Conservation (phyloP, 2,797 vertebrate genomes). For the Thalassophryne amazonica region DNA sequence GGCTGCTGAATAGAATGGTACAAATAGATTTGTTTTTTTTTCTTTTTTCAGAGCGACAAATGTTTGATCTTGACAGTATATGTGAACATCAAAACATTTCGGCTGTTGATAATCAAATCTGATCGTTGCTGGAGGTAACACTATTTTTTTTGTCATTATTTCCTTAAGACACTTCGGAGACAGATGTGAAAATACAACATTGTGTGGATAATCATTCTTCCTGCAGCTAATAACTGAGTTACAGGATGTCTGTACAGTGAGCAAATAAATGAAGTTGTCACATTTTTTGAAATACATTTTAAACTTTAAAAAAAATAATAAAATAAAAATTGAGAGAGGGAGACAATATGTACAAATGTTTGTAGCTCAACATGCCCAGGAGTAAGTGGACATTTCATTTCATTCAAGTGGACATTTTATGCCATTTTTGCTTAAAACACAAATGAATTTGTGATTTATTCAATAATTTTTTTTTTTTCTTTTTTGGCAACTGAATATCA, state of each 20-base stretch:
- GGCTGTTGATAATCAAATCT: constrained; percentile 1
- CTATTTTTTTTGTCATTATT: constrained; percentile 30
- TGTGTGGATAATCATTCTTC: constrained; percentile 4
- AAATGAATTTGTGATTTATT: constrained; percentile 22
- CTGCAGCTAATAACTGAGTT: constrained; percentile 10
- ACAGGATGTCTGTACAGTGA: not conserved
- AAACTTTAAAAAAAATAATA: no score
- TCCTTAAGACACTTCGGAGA: constrained; percentile 14
- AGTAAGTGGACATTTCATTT: constrained; percentile 3
- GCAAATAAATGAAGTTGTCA: not conserved
- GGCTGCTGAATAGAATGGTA: constrained; percentile 10
- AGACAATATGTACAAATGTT: constrained; percentile 18
- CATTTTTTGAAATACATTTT: no score
- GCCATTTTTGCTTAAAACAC: constrained; percentile 12
- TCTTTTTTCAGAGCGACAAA: no score
- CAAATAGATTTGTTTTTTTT: not conserved
- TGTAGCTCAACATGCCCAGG: constrained; percentile 14
- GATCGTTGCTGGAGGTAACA: constrained; percentile 5
- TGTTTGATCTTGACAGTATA: no score
- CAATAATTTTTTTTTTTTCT: constrained; percentile 31
- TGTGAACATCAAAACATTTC: no score
- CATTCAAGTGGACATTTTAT: constrained; percentile 11
- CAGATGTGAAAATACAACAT: not conserved
- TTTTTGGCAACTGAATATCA: constrained; percentile 39
- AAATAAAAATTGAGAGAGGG: no score